A percentile compares a stretch with the other conserved stretches of the same genome.
These are phyloP conservation scores for Ceyx melanurus DNA, from an alignment of 2,113 vertebrate genomes.

Conservation along the genomic window DNA sequence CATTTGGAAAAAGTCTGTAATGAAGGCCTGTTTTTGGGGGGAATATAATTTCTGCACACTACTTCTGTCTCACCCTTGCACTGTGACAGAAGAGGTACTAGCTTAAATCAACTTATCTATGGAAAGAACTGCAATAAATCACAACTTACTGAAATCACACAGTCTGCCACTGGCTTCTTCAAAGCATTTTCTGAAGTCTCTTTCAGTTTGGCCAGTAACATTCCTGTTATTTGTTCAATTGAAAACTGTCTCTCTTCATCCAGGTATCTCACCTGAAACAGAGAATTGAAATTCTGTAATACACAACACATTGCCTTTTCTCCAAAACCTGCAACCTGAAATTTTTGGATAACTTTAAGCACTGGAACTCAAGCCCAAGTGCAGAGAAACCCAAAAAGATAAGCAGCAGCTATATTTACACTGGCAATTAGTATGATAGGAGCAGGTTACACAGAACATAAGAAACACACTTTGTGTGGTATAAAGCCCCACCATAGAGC, in stretches of 20 bases:
- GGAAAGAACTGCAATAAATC: neutral
- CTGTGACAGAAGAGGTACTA: neutral
- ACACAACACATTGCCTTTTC: neutral
- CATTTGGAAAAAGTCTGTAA: neutral
- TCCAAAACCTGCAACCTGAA: accelerated
- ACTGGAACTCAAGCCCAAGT: neutral
- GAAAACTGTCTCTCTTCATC: conserved; percentile 93
- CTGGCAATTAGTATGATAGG: neutral
- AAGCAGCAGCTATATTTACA: neutral
- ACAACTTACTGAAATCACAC: conserved; percentile 91
- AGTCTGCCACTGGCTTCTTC: conserved; percentile 95
- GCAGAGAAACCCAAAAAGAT: neutral
- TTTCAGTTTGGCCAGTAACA: conserved; percentile 93
- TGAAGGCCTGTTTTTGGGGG: neutral
- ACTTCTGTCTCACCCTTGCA: neutral
- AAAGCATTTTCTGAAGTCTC: conserved; percentile 92
- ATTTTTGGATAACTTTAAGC: neutral
- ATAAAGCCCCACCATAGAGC: neutral
- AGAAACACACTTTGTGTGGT: neutral
- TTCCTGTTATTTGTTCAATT: conserved; percentile 90
- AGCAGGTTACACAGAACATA: neutral
- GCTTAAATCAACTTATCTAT: neutral
- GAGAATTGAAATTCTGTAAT: neutral
- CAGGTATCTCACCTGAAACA: conserved; percentile 87
- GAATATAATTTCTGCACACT: neutral